Evolutionary conservation across 2,113 vertebrate genomes (phyloP).

Genomic region (Arvicanthis niloticus): DNA sequence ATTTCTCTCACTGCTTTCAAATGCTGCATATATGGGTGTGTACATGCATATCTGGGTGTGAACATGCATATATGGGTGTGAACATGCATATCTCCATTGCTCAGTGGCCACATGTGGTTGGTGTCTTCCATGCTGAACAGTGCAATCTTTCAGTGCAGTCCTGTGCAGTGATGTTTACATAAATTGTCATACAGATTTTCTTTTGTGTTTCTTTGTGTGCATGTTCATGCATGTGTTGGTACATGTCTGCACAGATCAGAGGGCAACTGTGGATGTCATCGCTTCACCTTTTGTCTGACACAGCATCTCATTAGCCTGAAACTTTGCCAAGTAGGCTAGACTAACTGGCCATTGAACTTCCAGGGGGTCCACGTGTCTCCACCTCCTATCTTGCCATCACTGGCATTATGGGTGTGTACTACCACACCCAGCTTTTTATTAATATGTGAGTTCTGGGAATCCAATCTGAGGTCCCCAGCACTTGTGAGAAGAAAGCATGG

Average conservation of each 20-base stretch:
- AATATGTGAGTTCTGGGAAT: neutral
- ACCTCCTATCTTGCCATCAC: neutral
- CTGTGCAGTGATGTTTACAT: neutral
- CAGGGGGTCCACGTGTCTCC: neutral
- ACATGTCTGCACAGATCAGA: neutral
- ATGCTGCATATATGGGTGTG: neutral
- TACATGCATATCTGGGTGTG: neutral
- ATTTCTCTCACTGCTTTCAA: neutral
- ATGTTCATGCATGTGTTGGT: neutral
- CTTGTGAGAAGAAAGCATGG: neutral
- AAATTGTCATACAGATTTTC: neutral
- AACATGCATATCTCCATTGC: neutral
- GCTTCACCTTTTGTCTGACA: neutral
- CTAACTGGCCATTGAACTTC: neutral
- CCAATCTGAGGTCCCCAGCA: neutral
- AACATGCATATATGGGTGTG: neutral
- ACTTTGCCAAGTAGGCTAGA: neutral
- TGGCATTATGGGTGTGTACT: neutral
- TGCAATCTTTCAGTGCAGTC: neutral
- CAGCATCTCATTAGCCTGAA: neutral
- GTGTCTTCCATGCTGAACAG: neutral
- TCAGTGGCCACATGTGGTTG: neutral
- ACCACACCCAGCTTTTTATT: neutral
- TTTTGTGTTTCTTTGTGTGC: neutral
- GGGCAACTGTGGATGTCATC: neutral